These are phyloP conservation scores for Candoia aspera DNA, from an alignment of 2,113 vertebrate species.

Conservation along the genomic window DNA sequence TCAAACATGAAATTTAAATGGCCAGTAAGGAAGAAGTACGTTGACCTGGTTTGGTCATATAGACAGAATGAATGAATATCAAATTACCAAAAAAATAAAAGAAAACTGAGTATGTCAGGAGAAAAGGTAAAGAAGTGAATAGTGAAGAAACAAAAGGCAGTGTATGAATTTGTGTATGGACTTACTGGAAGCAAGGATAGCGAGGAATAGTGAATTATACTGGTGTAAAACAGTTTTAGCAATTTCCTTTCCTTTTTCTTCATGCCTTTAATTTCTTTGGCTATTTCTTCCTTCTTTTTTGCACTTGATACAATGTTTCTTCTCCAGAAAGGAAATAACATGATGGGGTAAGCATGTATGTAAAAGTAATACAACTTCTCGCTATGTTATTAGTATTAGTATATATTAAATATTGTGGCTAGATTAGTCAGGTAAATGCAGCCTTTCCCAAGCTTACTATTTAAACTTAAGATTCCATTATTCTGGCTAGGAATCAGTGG, in stretches of 20 bases:
- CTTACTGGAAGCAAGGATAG: neutral
- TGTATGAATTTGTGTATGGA: neutral
- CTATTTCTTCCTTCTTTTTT: neutral
- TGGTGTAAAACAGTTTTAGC: neutral
- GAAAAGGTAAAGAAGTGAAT: neutral
- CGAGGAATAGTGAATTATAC: neutral
- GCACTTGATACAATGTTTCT: neutral
- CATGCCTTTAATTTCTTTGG: neutral
- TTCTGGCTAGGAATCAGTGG: neutral
- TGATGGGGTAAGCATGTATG: neutral
- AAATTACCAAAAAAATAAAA: neutral
- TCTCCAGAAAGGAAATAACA: neutral
- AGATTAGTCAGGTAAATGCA: neutral
- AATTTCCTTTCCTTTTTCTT: neutral
- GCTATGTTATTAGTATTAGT: neutral
- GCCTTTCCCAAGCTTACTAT: neutral
- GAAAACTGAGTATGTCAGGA: neutral
- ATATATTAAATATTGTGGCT: neutral
- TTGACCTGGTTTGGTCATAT: neutral
- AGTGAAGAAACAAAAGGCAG: neutral
- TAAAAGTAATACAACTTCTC: neutral
- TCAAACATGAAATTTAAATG: neutral
- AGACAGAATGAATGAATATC: neutral
- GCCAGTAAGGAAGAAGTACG: neutral
- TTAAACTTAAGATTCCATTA: neutral